Evolutionary conservation across 2,797 vertebrate species (phyloP), one percentile per base, ranked within the genome.

Genomic region (Sparidentex hasta): DNA sequence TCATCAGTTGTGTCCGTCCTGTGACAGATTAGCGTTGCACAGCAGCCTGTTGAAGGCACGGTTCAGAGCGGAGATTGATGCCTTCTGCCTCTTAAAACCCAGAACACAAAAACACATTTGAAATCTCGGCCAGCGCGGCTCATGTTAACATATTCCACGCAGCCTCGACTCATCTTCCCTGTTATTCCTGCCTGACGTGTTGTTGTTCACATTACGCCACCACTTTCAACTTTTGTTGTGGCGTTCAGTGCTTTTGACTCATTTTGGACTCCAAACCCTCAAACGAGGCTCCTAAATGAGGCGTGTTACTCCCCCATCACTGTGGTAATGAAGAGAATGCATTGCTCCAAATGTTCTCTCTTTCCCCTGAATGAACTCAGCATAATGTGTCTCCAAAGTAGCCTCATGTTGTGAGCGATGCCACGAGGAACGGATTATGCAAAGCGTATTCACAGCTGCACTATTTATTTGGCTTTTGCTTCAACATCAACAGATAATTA

Each of bases 1-100:
- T 88, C 71, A 88, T 90, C 82, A 86, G 71, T 64, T 29, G 72
- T 71, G 82, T 83, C 74, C 78, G 59, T 86, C 73, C 76, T 91
- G 88, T 20, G 59, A 69, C 70, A 62, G 85, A 91, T 90, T 84
- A 85, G 64, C 57, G 70, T 43, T 67, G 47, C 58, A 66, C 65
- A 77, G 77, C 81, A 82, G 78, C 74, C 55, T 51, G 25, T 33
- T 13, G 7, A 62, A 48, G 59, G 66, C 78, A 33, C 4, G 64
- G 44, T 27, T 46, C 48, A 11, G 27, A 2, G 18, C 16, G 55
- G 50, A 76, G 76, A 84, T 20, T 18, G 71, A 68, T 54, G 29
- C 4, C 9, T 25, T 65, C 16, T 25, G 71, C n/a, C 7, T 0
- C 59, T 67, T 13, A 18, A 29, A 11, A 43, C 58, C 23, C 57